These are phyloP conservation scores for Cardiocondyla obscurior DNA, from an alignment of 1,140 invertebrate genomes.

Conservation along the genomic window DNA sequence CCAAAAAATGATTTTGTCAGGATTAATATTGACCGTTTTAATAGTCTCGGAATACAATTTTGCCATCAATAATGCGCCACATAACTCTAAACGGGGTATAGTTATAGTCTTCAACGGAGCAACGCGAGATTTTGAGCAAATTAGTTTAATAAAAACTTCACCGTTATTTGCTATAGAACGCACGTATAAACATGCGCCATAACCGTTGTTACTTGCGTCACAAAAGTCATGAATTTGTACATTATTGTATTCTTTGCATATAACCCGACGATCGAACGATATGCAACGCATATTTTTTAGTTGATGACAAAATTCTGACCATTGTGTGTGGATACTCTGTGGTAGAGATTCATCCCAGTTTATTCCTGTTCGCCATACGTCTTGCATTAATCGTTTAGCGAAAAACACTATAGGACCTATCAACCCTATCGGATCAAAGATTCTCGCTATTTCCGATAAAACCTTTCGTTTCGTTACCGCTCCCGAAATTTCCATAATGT, in stretches of 20 bases:
- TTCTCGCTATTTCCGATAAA: neutral
- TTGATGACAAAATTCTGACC: neutral
- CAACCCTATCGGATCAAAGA: neutral
- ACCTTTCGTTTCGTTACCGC: neutral
- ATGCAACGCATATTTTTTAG: neutral
- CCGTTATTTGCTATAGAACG: neutral
- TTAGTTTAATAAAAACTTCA: neutral
- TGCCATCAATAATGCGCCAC: too few relatives aligned
- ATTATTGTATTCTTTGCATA: neutral
- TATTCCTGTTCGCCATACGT: too few relatives aligned
- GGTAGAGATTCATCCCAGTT: too few relatives aligned
- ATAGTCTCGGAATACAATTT: too few relatives aligned
- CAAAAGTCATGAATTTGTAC: constrained; percentile 5
- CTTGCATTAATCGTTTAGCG: neutral
- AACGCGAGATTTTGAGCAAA: too few relatives aligned
- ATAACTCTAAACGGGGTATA: too few relatives aligned
- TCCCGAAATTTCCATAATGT: neutral
- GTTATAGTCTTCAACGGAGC: too few relatives aligned
- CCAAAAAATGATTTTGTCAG: too few relatives aligned
- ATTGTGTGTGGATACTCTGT: neutral
- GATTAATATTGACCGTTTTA: too few relatives aligned
- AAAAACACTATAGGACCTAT: neutral
- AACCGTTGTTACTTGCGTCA: neutral
- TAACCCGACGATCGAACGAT: neutral
- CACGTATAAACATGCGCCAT: neutral